Percentiles rank a stretch among this genome's conserved stretches.
These are phyloP conservation scores for Scaptodrosophila lebanonensis DNA, from an alignment of 1,140 invertebrate species.

Conservation along the genomic window DNA sequence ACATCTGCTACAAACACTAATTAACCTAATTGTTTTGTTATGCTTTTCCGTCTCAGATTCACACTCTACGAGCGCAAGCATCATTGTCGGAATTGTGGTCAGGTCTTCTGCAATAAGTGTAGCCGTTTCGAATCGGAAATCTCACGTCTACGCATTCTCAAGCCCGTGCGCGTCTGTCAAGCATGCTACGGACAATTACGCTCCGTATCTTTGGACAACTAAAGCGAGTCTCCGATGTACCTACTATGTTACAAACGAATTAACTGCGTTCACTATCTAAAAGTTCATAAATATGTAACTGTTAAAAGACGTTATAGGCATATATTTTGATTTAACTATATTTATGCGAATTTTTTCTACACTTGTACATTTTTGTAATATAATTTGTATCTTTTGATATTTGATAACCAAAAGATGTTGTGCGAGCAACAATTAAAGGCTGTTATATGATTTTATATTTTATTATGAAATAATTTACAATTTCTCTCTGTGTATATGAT, in stretches of 20 bases:
- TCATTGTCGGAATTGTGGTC: constrained; percentile 98
- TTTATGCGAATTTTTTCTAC: constrained; percentile 10
- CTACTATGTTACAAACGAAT: constrained; percentile 8
- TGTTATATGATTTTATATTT: constrained; percentile 66
- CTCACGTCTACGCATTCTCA: constrained; percentile 90
- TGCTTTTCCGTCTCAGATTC: constrained; percentile 80
- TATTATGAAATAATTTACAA: constrained; percentile 11
- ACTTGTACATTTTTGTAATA: constrained; percentile 27
- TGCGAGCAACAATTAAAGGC: constrained; percentile 57
- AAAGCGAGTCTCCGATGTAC: constrained; percentile 8
- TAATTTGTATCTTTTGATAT: constrained; percentile 26
- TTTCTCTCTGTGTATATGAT: constrained; percentile 6
- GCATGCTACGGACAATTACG: constrained; percentile 82
- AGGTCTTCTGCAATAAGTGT: constrained; percentile 97
- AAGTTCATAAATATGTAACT: constrained; percentile 6
- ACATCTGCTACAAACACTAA: too few relatives aligned
- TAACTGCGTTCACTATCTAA: constrained; percentile 23
- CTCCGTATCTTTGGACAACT: constrained; percentile 64
- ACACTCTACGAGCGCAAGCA: constrained; percentile 96
- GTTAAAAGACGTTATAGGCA: constrained; percentile 43
- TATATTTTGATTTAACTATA: constrained; percentile 12
- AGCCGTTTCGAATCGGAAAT: constrained; percentile 97
- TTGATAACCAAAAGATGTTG: constrained; percentile 52
- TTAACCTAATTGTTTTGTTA: not conserved
- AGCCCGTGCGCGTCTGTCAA: constrained; percentile 94